Evolutionary conservation across 2,888 invertebrate genomes (phyloP).

Genomic region (Dryococelus australis): DNA sequence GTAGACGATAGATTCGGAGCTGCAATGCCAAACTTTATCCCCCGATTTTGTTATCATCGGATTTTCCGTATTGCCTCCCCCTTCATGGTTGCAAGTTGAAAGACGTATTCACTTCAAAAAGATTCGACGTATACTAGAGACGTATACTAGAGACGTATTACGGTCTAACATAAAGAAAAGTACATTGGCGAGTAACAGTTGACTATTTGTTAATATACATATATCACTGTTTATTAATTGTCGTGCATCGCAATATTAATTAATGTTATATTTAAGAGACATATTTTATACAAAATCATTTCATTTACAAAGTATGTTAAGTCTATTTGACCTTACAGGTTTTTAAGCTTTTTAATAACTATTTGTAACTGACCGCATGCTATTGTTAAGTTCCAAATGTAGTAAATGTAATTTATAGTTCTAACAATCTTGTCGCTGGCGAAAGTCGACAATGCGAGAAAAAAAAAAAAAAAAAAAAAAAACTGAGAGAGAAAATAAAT

Average conservation of each 20-base stretch:
- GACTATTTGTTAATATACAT: background rate
- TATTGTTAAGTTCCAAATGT: background rate
- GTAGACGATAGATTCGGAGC: no score
- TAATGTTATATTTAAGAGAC: background rate
- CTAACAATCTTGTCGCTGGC: background rate
- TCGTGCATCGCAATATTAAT: background rate
- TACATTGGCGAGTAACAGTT: background rate
- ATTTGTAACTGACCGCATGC: background rate
- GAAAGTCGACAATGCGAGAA: background rate
- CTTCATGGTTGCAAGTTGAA: no score
- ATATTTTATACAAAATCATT: background rate
- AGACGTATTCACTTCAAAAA: no score
- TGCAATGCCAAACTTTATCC: no score
- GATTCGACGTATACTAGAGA: no score
- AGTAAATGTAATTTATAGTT: background rate
- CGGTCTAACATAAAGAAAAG: background rate
- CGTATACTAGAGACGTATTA: background rate
- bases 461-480: background rate
- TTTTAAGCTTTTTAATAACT: background rate
- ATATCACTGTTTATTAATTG: background rate
- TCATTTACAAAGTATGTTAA: background rate
- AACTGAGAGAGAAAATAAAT: background rate
- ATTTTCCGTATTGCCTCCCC: no score
- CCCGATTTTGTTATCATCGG: no score
- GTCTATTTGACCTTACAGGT: background rate